phyloP scores from a whole-genome alignment of 2,113 vertebrate genomes.

The Grallaria varia region DNA sequence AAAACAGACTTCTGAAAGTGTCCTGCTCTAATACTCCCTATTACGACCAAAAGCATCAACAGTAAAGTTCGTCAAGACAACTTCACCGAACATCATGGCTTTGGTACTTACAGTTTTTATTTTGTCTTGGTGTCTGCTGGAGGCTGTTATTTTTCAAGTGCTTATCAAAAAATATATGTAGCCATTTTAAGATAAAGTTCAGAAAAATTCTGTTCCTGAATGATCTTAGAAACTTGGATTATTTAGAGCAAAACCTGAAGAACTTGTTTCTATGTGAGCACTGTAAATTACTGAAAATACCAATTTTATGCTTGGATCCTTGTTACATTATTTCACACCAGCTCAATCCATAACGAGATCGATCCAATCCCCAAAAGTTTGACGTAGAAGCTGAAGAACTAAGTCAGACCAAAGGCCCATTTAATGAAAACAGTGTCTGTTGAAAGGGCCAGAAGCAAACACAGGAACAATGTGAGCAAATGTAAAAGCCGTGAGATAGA shows the following conservation, averaged over 20 bases:
- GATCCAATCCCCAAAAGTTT: background rate
- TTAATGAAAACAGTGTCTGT: background rate
- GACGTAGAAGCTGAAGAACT: background rate
- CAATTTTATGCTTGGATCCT: background rate
- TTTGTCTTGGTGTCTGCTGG: background rate
- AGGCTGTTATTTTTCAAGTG: background rate
- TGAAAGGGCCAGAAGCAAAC: background rate
- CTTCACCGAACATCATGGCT: background rate
- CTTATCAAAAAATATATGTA: background rate
- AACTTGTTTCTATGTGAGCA: background rate
- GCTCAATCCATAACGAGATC: background rate
- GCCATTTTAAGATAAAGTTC: background rate
- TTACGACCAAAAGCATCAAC: background rate
- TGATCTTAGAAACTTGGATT: background rate
- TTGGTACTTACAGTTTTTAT: background rate
- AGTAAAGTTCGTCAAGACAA: background rate
- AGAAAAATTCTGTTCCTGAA: background rate
- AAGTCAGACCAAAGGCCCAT: background rate
- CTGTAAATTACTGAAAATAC: background rate
- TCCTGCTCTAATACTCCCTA: background rate
- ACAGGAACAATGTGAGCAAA: background rate
- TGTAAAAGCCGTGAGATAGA: background rate
- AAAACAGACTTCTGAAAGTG: background rate
- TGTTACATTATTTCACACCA: background rate
- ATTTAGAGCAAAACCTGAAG: background rate